These are phyloP conservation scores for Setophaga petechia DNA, from an alignment of 2,113 vertebrate genomes.

Conservation along the genomic window DNA sequence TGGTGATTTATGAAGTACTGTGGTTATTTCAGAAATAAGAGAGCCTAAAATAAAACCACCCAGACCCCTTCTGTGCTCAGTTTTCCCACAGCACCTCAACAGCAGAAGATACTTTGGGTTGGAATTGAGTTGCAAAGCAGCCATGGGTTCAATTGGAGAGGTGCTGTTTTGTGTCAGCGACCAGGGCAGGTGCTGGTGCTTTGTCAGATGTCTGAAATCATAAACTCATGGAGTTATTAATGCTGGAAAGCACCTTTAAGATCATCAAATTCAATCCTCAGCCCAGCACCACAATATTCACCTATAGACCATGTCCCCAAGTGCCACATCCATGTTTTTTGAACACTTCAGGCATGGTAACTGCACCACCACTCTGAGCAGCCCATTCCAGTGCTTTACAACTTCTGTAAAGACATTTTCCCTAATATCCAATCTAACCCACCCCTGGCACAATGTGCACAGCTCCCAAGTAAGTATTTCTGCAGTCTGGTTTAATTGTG, in stretches of 20 bases:
- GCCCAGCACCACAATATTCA: neutral
- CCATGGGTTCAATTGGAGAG: neutral
- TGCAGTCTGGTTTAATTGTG: neutral
- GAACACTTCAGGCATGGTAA: neutral
- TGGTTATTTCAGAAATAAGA: slow-evolving; percentile 7
- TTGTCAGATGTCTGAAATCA: neutral
- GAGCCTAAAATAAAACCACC: slow-evolving; percentile 27
- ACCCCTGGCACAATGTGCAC: neutral
- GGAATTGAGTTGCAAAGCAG: neutral
- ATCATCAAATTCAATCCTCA: neutral
- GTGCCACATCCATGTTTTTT: neutral
- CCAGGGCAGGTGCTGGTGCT: neutral
- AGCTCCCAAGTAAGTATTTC: neutral
- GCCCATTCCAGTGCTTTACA: neutral
- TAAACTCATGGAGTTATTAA: neutral
- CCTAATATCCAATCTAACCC: neutral
- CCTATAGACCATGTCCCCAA: neutral
- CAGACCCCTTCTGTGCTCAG: slow-evolving; percentile 28
- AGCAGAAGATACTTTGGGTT: neutral
- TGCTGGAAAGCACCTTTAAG: neutral
- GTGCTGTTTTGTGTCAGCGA: rapidly evolving
- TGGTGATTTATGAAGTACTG: neutral
- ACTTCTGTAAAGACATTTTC: neutral
- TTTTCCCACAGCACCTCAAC: neutral
- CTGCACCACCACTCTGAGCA: neutral